Evolutionary conservation across 2,797 vertebrate genomes (phyloP), one percentile per base, ranked within the genome.

Genomic region (Peromyscus attwateri): DNA sequence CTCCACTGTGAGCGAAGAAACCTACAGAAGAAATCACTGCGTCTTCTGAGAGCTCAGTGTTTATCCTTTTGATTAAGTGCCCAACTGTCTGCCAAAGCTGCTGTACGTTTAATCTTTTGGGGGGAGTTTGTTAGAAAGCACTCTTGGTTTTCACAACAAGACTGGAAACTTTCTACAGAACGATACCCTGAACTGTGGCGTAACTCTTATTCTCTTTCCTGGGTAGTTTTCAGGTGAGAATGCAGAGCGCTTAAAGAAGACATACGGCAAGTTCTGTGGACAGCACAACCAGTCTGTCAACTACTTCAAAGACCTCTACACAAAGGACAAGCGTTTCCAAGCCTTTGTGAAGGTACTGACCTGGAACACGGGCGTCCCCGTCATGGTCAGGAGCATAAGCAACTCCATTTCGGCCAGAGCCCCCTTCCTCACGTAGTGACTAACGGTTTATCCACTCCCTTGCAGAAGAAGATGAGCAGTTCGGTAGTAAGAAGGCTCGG

Each of bases 401-500:
- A 0, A 0, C 3, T 46, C 31, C 21, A 25, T 49, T 52, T 95
- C 91, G 70, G 75, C 55, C 9, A 0, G 16, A 60, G 16, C 52
- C 14, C 7, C 17, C 52, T 71, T 80, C 89, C 60, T 71, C 0
- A 1, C 1, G 6, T 4, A 0, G 11, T 9, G 19, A 19, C 79
- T 97, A 21, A 97, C 23, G 3, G 11, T 8, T 0, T 68, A 64
- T 98, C 95, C 96, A 87, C 89, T 94, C 57, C 96, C 57, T 98
- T 98, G 83, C 98, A 99, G 99, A 99, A 99, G 99, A 99, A 99
- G 98, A 99, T 99, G 99, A 99, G 99, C 97, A 99, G 99, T 97
- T 98, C 99, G 3, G 97, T 99, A 12, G 99, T 99, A 91, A 99
- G 99, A 70, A 98, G 99, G n/a, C 99, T 99, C 52, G 99, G 99